phyloP scores from a whole-genome alignment of 2,888 invertebrate genomes.

The Maniola hyperantus region DNA sequence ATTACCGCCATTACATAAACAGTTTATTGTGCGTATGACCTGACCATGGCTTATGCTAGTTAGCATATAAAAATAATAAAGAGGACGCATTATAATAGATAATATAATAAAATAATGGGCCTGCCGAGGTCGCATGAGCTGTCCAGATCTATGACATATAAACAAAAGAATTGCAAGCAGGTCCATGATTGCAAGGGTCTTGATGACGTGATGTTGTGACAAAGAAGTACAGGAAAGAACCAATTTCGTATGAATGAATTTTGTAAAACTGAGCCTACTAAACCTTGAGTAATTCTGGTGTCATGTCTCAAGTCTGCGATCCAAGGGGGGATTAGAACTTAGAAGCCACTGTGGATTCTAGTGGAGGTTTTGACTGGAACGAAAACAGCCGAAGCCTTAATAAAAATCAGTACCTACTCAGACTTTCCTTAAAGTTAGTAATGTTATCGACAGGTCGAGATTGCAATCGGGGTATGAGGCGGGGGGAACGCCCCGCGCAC shows the following conservation, averaged over 20 bases:
- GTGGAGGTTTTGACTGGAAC: too few relatives aligned
- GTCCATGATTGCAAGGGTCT: too few relatives aligned
- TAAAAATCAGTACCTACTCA: too few relatives aligned
- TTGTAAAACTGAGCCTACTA: neutral
- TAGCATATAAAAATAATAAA: slow-evolving; percentile 22
- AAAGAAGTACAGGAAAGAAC: slow-evolving; percentile 3
- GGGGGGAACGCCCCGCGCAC: too few relatives aligned
- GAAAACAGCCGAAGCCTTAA: too few relatives aligned
- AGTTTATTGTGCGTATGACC: slow-evolving; percentile 19
- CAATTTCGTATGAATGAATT: slow-evolving; percentile 7
- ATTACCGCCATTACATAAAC: slow-evolving; percentile 5
- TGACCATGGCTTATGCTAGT: slow-evolving; percentile 17
- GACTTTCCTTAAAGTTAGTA: too few relatives aligned
- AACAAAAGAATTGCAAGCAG: slow-evolving; percentile 40
- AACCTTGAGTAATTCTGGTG: too few relatives aligned
- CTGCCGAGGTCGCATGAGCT: slow-evolving; percentile 21
- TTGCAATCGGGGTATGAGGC: too few relatives aligned
- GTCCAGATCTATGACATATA: slow-evolving; percentile 25
- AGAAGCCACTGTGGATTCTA: too few relatives aligned
- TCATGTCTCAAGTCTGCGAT: too few relatives aligned
- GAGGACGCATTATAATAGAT: slow-evolving; percentile 17
- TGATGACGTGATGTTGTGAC: slow-evolving; percentile 14
- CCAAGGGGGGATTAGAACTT: too few relatives aligned
- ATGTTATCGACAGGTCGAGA: too few relatives aligned
- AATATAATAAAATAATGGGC: slow-evolving; percentile 20